Evolutionary conservation across 2,797 vertebrate species (phyloP), one percentile per base, ranked within the genome.

Genomic region (Takifugu rubripes): DNA sequence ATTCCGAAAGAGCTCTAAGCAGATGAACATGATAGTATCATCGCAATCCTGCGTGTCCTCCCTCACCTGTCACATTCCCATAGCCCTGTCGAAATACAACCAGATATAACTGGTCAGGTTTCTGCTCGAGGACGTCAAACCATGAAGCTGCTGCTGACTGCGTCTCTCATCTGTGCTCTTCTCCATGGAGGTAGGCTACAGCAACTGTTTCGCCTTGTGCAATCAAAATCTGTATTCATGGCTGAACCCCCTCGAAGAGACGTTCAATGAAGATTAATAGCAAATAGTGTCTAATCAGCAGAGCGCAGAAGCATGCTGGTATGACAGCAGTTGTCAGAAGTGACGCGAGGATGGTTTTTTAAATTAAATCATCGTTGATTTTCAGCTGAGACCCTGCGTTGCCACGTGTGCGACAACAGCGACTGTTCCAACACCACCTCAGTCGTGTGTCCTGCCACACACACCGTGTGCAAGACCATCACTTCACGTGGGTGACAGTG

Each of bases 61-160:
- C 33, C 33, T 12, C 33, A 36, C 25, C 3, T 17, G 14, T 29
- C 12, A 8, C 2, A 2, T 26, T 15, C 6, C 5, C 6, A 14
- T 10, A 27, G 29, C 29, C 33, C 9, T 7, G 6, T 7, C 6
- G 6, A 33, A 7, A 8, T 7, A 33, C 2, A 33, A 33, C 6
- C 31, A 2, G 5, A 33, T 33, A 5, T 33, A 33, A 33, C 31
- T 10, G 31, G 6, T 10, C 31, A 6, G 31, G 31, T 10, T 7
- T 36, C 31, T 40, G 5, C 24, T 11, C 24, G 29, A 21, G 21
- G 14, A 21, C 29, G 2, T n/a, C 16, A 40, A 21, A 24, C 7
- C 63, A 71, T 66, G 68, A 61, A 66, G 46, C 54, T 61, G 62
- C 42, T 66, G 62, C 58, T 66, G 46, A 5, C 46, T 11, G 5